phyloP scores from a whole-genome alignment of 1,140 invertebrate species.

The Heliconius himera region DNA sequence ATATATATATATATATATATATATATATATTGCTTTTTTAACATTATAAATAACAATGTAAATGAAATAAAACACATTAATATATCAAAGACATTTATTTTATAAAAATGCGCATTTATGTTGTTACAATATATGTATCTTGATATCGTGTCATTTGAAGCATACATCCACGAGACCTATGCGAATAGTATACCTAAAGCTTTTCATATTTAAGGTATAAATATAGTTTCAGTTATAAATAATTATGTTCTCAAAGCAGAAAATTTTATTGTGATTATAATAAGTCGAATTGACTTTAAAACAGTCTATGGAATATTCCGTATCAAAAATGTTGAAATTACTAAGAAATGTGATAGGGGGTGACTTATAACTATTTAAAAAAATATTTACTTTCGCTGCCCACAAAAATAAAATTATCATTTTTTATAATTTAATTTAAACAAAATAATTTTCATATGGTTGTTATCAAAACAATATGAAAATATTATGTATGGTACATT shows the following conservation, averaged over 20 bases:
- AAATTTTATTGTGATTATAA: neutral
- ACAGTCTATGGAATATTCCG: neutral
- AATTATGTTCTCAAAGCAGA: conserved; percentile 5
- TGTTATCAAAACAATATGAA: neutral
- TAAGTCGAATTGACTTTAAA: neutral
- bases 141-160: conserved; percentile 46
- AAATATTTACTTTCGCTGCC: neutral
- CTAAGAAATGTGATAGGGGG: neutral
- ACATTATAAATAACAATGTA: neutral
- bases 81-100: conserved; percentile 73
- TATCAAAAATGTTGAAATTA: neutral
- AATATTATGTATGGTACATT: neutral
- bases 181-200: conserved; percentile 45
- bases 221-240: conserved; percentile 25
- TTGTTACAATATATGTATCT: conserved; percentile 32
- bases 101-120: conserved; percentile 67
- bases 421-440: neutral
- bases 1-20: too few relatives aligned
- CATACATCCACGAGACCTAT: conserved; percentile 48
- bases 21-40: too few relatives aligned
- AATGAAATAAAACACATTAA: conserved; percentile 44
- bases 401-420: neutral
- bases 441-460: neutral
- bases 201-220: conserved; percentile 37
- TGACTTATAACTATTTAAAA: neutral